phyloP scores from a whole-genome alignment of 2,113 vertebrate species.

The Ochotona curzoniae region DNA sequence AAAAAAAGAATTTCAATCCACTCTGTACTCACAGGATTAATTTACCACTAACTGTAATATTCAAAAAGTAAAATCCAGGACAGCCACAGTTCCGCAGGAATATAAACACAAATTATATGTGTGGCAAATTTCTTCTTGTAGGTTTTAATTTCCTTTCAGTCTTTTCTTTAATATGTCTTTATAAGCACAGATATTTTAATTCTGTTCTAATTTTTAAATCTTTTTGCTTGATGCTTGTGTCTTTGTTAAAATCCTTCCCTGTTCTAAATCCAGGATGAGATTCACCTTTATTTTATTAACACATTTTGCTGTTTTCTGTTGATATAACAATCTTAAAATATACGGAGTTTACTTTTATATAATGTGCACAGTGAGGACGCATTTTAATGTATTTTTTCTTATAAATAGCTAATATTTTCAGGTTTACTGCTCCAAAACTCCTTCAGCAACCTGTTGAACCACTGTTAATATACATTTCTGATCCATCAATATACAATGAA shows the following conservation, averaged over 20 bases:
- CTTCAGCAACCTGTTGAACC: background rate
- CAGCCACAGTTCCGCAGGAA: too few relatives aligned
- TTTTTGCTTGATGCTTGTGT: background rate
- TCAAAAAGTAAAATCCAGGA: too few relatives aligned
- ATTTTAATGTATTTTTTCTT: background rate
- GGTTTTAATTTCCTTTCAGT: background rate
- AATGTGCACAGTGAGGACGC: background rate
- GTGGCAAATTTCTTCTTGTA: background rate
- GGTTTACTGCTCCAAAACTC: background rate
- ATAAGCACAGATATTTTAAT: background rate
- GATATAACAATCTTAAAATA: background rate
- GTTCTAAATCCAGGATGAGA: background rate
- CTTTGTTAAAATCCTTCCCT: background rate
- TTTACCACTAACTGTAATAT: too few relatives aligned
- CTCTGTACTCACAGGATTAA: too few relatives aligned
- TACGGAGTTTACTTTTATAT: background rate
- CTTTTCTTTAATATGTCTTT: background rate
- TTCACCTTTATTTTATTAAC: conserved; percentile 2
- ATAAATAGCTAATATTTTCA: background rate
- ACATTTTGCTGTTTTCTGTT: conserved; percentile 12
- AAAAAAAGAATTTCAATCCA: too few relatives aligned
- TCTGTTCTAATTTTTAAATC: background rate
- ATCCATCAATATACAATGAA: background rate
- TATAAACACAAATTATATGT: background rate
- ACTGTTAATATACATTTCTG: background rate